Evolutionary conservation across 2,888 invertebrate species (phyloP).

Genomic region (Caenorhabditis drosophilae): DNA sequence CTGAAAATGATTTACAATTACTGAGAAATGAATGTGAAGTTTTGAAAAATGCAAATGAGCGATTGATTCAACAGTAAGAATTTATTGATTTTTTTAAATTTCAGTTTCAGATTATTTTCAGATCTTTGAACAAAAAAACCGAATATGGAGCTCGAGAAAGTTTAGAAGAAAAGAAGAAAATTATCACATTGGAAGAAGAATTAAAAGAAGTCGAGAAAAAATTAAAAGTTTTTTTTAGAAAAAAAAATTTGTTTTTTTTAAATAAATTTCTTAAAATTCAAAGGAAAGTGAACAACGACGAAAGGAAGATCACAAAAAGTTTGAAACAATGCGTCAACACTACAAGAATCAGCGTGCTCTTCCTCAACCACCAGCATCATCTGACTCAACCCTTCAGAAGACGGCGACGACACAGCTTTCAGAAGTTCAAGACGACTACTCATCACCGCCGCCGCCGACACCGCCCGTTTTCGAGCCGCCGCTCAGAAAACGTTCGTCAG

Average conservation of each 20-base stretch:
- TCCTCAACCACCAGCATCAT: no score
- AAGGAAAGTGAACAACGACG: constrained; percentile 30
- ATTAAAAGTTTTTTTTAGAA: no score
- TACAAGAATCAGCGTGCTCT: no score
- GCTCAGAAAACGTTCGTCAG: neutral
- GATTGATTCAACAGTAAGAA: constrained; percentile 54
- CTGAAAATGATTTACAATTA: constrained; percentile 39
- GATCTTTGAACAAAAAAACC: constrained; percentile 38
- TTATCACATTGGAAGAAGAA: constrained; percentile 41
- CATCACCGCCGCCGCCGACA: no score
- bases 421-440: neutral
- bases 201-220: constrained; percentile 33
- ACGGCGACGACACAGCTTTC: neutral
- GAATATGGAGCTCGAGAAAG: constrained; percentile 37
- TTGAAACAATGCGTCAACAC: constrained; percentile 24
- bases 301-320: constrained; percentile 32
- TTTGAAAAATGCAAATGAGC: constrained; percentile 56
- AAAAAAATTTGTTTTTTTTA: no score
- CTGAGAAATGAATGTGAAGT: constrained; percentile 53
- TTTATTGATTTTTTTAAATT: neutral
- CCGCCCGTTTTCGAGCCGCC: neutral
- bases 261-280: no score
- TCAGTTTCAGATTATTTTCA: constrained; percentile 7
- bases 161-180: constrained; percentile 49
- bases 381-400: neutral